Evolutionary conservation across 2,797 vertebrate species (phyloP).

Genomic region (Peromyscus attwateri): DNA sequence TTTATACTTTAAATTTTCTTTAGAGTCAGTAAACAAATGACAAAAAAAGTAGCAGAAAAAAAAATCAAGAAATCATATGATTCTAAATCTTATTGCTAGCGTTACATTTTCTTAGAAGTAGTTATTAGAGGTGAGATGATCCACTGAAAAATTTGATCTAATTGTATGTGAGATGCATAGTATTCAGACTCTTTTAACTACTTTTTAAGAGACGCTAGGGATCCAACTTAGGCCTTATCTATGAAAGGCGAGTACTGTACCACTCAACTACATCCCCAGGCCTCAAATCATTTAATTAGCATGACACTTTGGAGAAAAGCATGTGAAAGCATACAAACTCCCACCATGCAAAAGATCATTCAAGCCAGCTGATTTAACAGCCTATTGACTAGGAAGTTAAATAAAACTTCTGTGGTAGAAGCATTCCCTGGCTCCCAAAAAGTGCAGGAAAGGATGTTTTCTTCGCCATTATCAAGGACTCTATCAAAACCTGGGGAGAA

Average conservation of each 20-base stretch:
- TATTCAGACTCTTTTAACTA: conserved; percentile 2
- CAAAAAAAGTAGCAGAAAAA: not conserved
- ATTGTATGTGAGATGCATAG: not conserved
- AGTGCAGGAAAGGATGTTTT: not conserved
- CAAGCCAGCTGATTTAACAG: not conserved
- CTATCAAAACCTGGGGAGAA: not conserved
- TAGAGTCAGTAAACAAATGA: not conserved
- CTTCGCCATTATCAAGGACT: not conserved
- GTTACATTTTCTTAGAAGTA: conserved; percentile 21
- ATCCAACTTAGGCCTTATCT: too few relatives aligned
- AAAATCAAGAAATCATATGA: conserved; percentile 43
- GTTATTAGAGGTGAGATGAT: conserved; percentile 31
- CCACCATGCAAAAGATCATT: not conserved
- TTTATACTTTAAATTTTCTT: conserved; percentile 50
- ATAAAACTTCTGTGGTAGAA: conserved; percentile 7
- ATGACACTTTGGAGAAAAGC: not conserved
- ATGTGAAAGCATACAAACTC: not conserved
- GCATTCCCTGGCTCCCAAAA: not conserved
- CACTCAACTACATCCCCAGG: not conserved
- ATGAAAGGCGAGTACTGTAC: not conserved
- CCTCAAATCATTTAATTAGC: not conserved
- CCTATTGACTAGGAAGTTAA: not conserved
- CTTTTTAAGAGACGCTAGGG: not conserved
- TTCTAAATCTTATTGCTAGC: conserved; percentile 6
- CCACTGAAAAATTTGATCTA: not conserved